Evolutionary conservation across 2,797 vertebrate genomes (phyloP), one percentile per base, ranked within the genome.

Genomic region (Anabacerthia variegaticeps): DNA sequence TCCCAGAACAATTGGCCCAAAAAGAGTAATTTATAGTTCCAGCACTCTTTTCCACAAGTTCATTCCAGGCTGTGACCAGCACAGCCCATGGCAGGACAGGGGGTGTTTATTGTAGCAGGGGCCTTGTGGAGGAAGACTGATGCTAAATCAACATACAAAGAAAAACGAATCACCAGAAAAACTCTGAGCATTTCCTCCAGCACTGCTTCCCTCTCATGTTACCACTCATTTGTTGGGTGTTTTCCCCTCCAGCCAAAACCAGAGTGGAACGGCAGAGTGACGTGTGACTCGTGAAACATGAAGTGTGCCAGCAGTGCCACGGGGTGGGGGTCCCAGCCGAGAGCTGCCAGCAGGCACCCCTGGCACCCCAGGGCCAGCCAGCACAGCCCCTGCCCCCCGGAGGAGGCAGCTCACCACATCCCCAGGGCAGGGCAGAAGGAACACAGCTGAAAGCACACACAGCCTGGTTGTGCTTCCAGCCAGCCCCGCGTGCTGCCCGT

Each of bases 101-200:
- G 34, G 93, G 19, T 67, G 36, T 89, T 94, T 97, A 89, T 34
- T 68, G 43, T 55, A 51, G 30, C 59, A 86, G 52, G 21, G 63
- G 71, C 73, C 68, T 94, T 71, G 58, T 26, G 2, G 3, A 43
- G 55, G 34, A n/a, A 96, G 30, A 41, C 39, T 65, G 81, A 83
- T 72, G 51, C 13, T 69, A 85, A 76, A 67, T 67, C 88, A 90
- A 46, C 2, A 14, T 37, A 92, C 75, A 89, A 96, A 85, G 36
- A 34, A 78, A 93, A 92, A 92, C 12, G 34, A 88, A 83, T 41
- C 46, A 85, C 58, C 54, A 86, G 79, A 95, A 85, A 88, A 36
- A 26, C 49, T 77, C 74, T 41, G 76, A 78, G 46, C 39, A 84
- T 81, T 92, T 91, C 39, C 37, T 92, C 30, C 43, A 72, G 34